Conservation (phyloP, 2,888 invertebrate genomes). For the Apamea sordens region DNA sequence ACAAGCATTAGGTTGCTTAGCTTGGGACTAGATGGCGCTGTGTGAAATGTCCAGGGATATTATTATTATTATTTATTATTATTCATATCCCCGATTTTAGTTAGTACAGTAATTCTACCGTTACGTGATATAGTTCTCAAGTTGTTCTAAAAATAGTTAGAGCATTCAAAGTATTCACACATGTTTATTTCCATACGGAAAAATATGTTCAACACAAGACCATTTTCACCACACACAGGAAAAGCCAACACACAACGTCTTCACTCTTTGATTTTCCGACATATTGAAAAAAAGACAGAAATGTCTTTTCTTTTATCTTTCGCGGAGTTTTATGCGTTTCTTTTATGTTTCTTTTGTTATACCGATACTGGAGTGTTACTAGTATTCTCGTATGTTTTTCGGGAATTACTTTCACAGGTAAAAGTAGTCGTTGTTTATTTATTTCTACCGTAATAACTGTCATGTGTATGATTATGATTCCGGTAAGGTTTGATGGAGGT, state of each 20-base stretch:
- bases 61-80: too few relatives aligned
- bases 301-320: conserved; percentile 51
- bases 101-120: neutral
- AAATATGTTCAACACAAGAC: neutral
- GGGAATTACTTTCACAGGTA: neutral
- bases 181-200: neutral
- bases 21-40: too few relatives aligned
- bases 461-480: conserved; percentile 6
- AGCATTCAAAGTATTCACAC: neutral
- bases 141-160: neutral
- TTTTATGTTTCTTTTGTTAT: conserved; percentile 53
- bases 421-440: conserved; percentile 19
- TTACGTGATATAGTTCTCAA: neutral
- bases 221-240: conserved; percentile 6
- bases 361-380: conserved; percentile 24
- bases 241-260: neutral
- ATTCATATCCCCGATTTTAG: too few relatives aligned
- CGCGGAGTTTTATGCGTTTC: conserved; percentile 27
- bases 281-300: conserved; percentile 51
- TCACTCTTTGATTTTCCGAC: conserved; percentile 46
- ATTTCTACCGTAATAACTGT: conserved; percentile 25
- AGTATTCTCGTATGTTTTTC: conserved; percentile 31
- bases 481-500: conserved; percentile 4
- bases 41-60: too few relatives aligned
- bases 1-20: too few relatives aligned